phyloP scores from a whole-genome alignment of 2,113 vertebrate species.

The Canis aureus region DNA sequence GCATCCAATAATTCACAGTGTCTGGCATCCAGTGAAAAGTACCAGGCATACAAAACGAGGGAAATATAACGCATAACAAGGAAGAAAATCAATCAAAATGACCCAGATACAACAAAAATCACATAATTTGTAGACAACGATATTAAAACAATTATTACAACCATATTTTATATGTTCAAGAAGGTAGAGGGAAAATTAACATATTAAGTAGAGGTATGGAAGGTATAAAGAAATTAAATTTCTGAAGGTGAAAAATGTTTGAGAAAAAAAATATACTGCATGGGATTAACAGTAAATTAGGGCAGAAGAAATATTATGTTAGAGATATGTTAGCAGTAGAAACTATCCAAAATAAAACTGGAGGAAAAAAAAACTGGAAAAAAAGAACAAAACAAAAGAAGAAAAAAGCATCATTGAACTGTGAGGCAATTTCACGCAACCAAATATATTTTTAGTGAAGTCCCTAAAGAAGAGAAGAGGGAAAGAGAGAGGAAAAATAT shows the following conservation, averaged over 20 bases:
- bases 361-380: not conserved
- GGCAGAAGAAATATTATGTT: not conserved
- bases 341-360: not conserved
- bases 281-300: not conserved
- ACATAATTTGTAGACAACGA: not conserved
- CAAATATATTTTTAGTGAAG: not conserved
- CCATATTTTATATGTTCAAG: not conserved
- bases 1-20: constrained; percentile 24
- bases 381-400: not conserved
- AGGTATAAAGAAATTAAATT: constrained; percentile 17
- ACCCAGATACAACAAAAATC: constrained; percentile 21
- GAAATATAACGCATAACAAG: constrained; percentile 46
- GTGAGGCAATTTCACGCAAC: not conserved
- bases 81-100: constrained; percentile 44
- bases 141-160: not conserved
- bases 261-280: not conserved
- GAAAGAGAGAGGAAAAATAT: not conserved
- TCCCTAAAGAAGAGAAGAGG: not conserved
- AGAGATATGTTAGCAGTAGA: not conserved
- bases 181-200: not conserved
- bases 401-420: not conserved
- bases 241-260: constrained; percentile 8
- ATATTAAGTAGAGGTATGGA: constrained; percentile 1
- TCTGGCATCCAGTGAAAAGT: constrained; percentile 28
- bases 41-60: constrained; percentile 45